Conservation (phyloP, 1,140 invertebrate species). For the Drosophila funebris region DNA sequence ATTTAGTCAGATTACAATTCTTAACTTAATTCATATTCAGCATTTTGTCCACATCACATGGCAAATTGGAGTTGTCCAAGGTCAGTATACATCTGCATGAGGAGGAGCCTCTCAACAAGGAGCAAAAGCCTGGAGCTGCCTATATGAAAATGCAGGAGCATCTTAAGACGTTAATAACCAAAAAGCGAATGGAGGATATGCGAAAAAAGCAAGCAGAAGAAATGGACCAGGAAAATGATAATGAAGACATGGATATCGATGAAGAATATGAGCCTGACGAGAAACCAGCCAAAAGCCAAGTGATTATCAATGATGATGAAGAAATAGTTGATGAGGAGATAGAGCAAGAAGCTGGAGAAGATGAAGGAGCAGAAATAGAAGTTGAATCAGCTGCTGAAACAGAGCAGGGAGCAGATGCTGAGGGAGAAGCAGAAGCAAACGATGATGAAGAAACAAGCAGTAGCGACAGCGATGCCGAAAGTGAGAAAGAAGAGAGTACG, state of each 20-base stretch:
- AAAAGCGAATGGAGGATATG: constrained; percentile 84
- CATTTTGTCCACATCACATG: constrained; percentile 77
- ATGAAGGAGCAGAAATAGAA: constrained; percentile 63
- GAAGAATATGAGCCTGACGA: constrained; percentile 70
- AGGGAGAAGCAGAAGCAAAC: constrained; percentile 51
- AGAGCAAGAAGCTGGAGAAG: constrained; percentile 61
- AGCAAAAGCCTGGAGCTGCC: constrained; percentile 86
- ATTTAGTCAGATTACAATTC: constrained; percentile 30
- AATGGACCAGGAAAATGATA: constrained; percentile 50
- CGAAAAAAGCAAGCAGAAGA: constrained; percentile 85
- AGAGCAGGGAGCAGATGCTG: constrained; percentile 19
- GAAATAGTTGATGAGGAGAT: constrained; percentile 65
- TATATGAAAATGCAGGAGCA: constrained; percentile 85
- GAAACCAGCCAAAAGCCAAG: constrained; percentile 62
- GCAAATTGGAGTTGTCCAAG: constrained; percentile 78
- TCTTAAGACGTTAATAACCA: constrained; percentile 85
- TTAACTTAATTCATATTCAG: not conserved
- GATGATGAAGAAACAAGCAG: constrained; percentile 44
- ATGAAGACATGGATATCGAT: constrained; percentile 51
- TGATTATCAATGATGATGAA: constrained; percentile 63
- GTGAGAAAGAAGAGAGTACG: constrained; percentile 16
- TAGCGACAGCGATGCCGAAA: constrained; percentile 41
- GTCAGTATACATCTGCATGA: constrained; percentile 68
- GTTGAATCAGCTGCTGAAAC: constrained; percentile 8
- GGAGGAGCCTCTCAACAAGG: constrained; percentile 73